phyloP scores from a whole-genome alignment of 2,888 invertebrate genomes.

The Habroteleia sp. region DNA sequence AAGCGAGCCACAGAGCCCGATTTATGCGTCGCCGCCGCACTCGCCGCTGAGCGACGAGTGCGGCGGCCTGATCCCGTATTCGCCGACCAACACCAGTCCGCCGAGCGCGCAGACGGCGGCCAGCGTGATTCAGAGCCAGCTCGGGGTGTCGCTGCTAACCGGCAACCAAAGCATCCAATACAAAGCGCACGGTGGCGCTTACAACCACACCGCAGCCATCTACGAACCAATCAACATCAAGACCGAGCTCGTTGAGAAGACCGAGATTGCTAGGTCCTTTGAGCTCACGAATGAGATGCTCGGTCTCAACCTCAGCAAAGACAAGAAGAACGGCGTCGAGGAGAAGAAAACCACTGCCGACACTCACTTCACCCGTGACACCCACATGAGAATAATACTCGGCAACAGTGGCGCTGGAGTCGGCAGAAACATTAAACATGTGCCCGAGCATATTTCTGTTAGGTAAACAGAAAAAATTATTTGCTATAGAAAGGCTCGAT shows the following conservation, averaged over 20 bases:
- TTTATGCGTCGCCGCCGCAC: slow-evolving; percentile 91
- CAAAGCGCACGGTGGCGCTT: slow-evolving; percentile 73
- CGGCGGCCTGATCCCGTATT: slow-evolving; percentile 80
- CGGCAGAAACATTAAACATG: slow-evolving; percentile 77
- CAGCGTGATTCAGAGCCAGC: slow-evolving; percentile 79
- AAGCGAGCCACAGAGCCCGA: slow-evolving; percentile 87
- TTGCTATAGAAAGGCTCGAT: too few species aligned
- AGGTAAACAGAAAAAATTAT: slow-evolving; percentile 67
- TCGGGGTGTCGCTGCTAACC: slow-evolving; percentile 77
- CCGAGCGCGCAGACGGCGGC: slow-evolving; percentile 79
- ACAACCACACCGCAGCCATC: slow-evolving; percentile 75
- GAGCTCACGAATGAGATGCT: slow-evolving; percentile 80
- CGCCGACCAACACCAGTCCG: slow-evolving; percentile 79
- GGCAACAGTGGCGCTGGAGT: slow-evolving; percentile 82
- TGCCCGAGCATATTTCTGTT: slow-evolving; percentile 72
- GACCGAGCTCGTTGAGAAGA: slow-evolving; percentile 75
- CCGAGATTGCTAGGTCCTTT: slow-evolving; percentile 75
- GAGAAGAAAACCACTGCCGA: slow-evolving; percentile 83
- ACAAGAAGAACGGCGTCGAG: slow-evolving; percentile 75
- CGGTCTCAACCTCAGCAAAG: slow-evolving; percentile 74
- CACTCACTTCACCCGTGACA: slow-evolving; percentile 93
- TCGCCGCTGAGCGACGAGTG: slow-evolving; percentile 84
- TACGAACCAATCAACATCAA: slow-evolving; percentile 79
- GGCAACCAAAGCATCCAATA: slow-evolving; percentile 78
- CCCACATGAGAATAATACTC: slow-evolving; percentile 94